A percentile compares a stretch with the other conserved stretches of the same genome.
phyloP scores from a whole-genome alignment of 2,113 vertebrate species.

The Chamaea fasciata region DNA sequence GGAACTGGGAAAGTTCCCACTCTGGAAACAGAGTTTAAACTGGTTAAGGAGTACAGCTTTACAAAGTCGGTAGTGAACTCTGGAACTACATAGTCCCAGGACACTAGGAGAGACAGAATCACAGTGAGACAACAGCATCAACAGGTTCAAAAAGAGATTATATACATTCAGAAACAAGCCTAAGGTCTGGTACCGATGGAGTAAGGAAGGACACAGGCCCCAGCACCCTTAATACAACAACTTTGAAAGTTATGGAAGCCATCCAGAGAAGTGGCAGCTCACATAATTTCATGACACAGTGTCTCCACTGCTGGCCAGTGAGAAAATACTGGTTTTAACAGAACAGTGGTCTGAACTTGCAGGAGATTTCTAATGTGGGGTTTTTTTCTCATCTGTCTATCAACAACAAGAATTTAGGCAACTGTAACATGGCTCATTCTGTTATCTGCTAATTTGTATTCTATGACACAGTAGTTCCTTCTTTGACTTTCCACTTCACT shows the following conservation, averaged over 20 bases:
- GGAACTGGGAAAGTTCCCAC: background rate
- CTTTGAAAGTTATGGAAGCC: background rate
- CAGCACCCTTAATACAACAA: background rate
- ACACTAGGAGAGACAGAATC: rapidly evolving
- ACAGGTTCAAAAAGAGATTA: background rate
- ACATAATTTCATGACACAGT: background rate
- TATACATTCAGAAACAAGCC: background rate
- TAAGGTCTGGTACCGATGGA: background rate
- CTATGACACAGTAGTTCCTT: background rate
- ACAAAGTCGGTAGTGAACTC: background rate
- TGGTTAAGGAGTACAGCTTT: background rate
- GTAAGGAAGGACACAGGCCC: background rate
- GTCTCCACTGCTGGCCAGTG: background rate
- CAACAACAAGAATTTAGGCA: background rate
- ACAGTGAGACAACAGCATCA: background rate
- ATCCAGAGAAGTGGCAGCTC: background rate
- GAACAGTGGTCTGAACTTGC: background rate
- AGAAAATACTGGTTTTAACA: background rate
- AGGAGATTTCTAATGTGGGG: background rate
- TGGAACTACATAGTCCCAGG: background rate
- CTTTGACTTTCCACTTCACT: background rate
- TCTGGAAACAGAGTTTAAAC: background rate
- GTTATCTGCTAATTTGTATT: background rate
- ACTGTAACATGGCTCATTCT: background rate
- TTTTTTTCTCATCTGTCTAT: background rate